Evolutionary conservation across 2,888 invertebrate genomes (phyloP), one percentile per base, ranked within the genome.

Genomic region (Graphium colonna): DNA sequence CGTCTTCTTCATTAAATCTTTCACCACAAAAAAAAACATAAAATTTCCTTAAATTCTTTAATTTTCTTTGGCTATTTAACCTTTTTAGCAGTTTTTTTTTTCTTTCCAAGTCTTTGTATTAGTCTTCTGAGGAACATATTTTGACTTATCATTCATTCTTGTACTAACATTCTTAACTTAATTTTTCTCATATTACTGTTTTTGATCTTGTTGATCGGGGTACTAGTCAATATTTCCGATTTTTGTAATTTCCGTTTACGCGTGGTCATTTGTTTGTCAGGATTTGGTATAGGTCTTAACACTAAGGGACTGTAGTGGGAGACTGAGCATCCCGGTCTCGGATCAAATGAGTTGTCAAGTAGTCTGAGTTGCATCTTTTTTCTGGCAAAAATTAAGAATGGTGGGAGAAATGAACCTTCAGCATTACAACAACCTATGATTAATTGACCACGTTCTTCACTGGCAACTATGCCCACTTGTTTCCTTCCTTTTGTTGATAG

Each of bases 121-220:
- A 56, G 55, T 58, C 51, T 63, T 60, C 46, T 58, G 57, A 60
- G 56, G 41, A 61, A 59, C 54, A 41, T 61, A 58, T 57, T 51
- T 60, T 54, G 58, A 58, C 21, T 58, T 58, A 57, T 59, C 59
- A n/a, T n/a, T n/a, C n/a, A n/a, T n/a, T n/a, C n/a, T n/a, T n/a
- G n/a, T 60, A 57, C 55, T 60, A 58, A 61, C 54, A 44, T 59
- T 60, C 55, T 59, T 62, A 28, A 7, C 28, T 4, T 28, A 7
- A 28, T 28, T 28, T 28, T 28, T 28, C 28, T 28, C 28, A 28
- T 61, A n/a, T n/a, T n/a, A n/a, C n/a, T n/a, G n/a, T n/a, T n/a
- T 57, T 59, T 61, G 60, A 56, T 61, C 43, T 62, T 59, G 52
- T 55, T 60, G n/a, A 60, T 57, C 44, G 59, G 59, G 9, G 59